A percentile compares a stretch with the other conserved stretches of the same genome.
Conservation (phyloP, 2,797 vertebrate species). For the Chromis chromis region DNA sequence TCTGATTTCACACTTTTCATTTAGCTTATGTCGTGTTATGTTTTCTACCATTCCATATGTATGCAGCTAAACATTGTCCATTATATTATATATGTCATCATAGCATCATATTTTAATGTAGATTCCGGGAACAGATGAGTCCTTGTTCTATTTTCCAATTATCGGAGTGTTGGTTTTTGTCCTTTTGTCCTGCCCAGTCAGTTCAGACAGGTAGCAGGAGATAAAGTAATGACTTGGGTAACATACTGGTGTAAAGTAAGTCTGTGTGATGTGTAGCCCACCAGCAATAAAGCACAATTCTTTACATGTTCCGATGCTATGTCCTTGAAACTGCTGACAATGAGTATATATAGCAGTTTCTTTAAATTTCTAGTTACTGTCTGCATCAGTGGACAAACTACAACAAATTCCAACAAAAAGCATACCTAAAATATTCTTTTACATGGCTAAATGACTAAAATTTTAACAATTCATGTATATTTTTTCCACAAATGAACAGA, state of each 20-base stretch:
- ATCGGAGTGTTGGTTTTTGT: neutral
- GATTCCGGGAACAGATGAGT: slow-evolving; percentile 2
- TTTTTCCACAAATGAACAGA: slow-evolving; percentile 23
- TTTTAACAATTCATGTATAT: neutral
- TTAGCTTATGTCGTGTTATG: slow-evolving; percentile 9
- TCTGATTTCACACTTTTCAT: slow-evolving; percentile 19
- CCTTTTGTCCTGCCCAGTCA: slow-evolving; percentile 13
- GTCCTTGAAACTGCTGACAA: neutral
- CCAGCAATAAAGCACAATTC: slow-evolving; percentile 3
- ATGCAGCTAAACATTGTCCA: slow-evolving; percentile 4
- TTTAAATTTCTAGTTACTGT: neutral
- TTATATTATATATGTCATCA: neutral
- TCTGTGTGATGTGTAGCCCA: neutral
- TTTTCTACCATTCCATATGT: slow-evolving; percentile 21
- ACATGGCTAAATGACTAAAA: neutral
- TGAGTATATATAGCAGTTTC: neutral
- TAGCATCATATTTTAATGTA: neutral
- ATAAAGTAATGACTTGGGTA: neutral
- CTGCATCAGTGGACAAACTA: neutral
- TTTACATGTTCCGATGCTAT: slow-evolving; percentile 1
- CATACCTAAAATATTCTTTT: neutral
- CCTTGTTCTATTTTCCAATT: slow-evolving; percentile 7
- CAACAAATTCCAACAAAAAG: neutral
- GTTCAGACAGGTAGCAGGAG: slow-evolving; percentile 1
- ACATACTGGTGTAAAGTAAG: neutral